Percentiles rank a stretch among this genome's conserved stretches.
Evolutionary conservation across 1,140 invertebrate genomes (phyloP).

Genomic region (Diorhabda sublineata): DNA sequence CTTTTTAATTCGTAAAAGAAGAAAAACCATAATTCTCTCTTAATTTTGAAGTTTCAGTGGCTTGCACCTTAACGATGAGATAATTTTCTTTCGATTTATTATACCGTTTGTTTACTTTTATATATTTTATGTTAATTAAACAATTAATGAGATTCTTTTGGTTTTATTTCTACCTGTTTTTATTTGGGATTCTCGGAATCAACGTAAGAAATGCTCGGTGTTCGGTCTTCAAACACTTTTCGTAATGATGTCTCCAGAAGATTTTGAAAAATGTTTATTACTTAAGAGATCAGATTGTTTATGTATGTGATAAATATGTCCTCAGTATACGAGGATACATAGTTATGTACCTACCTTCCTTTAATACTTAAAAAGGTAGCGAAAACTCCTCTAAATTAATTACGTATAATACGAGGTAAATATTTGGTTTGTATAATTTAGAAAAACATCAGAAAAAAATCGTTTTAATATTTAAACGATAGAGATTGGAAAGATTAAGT

Average conservation of each 20-base stretch:
- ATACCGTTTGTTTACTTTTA: constrained; percentile 23
- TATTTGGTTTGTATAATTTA: too few species aligned
- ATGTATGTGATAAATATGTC: constrained; percentile 1
- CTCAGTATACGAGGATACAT: neutral
- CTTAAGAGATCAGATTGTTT: neutral
- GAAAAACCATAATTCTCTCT: constrained; percentile 18
- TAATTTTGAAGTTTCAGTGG: constrained; percentile 30
- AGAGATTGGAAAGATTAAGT: too few species aligned
- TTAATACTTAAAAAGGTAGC: constrained; percentile 1
- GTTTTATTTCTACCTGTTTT: constrained; percentile 26
- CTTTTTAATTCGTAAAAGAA: neutral
- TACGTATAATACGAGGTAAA: too few species aligned
- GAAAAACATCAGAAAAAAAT: too few species aligned
- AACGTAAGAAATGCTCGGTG: constrained; percentile 24
- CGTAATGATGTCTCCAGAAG: constrained; percentile 4
- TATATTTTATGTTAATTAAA: constrained; percentile 32
- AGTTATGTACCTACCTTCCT: neutral
- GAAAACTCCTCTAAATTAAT: neutral
- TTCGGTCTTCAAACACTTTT: constrained; percentile 11
- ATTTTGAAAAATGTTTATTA: constrained; percentile 10
- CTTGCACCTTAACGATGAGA: constrained; percentile 28
- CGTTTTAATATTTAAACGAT: too few species aligned
- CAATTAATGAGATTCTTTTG: constrained; percentile 30
- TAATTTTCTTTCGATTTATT: constrained; percentile 33
- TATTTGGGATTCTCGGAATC: constrained; percentile 31